Evolutionary conservation across 1,140 invertebrate species (phyloP).

Genomic region (Hycleus cichorii): DNA sequence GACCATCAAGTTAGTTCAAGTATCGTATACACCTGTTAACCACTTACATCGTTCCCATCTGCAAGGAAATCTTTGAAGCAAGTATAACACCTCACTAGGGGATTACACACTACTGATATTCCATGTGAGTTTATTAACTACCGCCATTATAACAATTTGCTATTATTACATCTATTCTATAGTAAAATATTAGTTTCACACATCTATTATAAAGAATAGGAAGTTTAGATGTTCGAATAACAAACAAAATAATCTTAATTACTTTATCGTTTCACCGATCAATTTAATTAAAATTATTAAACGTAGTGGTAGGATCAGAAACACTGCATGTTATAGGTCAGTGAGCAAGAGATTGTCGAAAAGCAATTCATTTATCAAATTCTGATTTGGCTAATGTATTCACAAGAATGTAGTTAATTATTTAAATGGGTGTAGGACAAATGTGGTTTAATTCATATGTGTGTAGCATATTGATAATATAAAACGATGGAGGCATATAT

Average conservation of each 20-base stretch:
- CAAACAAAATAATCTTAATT: conserved; percentile 8
- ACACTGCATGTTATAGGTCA: conserved; percentile 4
- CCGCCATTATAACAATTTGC: background rate
- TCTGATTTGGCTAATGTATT: conserved; percentile 10
- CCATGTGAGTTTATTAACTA: conserved; percentile 14
- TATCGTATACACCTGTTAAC: conserved; percentile 23
- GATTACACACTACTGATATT: conserved; percentile 13
- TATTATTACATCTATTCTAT: background rate
- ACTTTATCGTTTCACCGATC: conserved; percentile 12
- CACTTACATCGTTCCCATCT: conserved; percentile 23
- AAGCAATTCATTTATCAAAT: conserved; percentile 15
- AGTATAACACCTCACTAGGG: conserved; percentile 4
- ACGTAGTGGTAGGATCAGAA: background rate
- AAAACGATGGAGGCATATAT: no score
- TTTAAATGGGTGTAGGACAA: conserved; percentile 4
- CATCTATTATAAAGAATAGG: background rate
- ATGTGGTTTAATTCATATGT: background rate
- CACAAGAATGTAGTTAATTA: conserved; percentile 12
- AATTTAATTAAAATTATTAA: conserved; percentile 16
- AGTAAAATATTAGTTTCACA: background rate
- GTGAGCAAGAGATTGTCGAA: conserved; percentile 6
- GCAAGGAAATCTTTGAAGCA: background rate
- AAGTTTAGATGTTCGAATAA: conserved; percentile 7
- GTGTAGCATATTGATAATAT: no score
- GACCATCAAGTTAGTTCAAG: conserved; percentile 21